Conservation (phyloP, 2,888 invertebrate genomes). For the Mesorhabditis belari region DNA sequence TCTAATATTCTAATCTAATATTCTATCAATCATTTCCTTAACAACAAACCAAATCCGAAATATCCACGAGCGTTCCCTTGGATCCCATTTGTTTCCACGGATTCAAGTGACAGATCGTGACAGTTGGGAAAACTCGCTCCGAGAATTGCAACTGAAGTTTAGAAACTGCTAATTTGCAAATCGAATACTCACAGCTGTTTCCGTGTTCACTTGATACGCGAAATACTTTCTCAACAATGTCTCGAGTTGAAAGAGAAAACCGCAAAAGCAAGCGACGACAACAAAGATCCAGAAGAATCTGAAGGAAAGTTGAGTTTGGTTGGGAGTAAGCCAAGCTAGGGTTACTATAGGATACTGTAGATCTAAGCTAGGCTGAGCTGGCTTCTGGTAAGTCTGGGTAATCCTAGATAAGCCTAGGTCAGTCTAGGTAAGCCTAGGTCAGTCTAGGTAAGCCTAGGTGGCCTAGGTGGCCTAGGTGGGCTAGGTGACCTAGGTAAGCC, state of each 20-base stretch:
- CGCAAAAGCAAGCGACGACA: conserved; percentile 23
- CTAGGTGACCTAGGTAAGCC: no score
- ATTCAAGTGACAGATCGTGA: conserved; percentile 50
- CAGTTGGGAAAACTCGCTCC: conserved; percentile 45
- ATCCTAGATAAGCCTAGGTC: no score
- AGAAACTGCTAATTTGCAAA: neutral
- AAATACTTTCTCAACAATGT: conserved; percentile 34
- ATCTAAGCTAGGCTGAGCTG: no score
- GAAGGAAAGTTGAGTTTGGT: conserved; percentile 1
- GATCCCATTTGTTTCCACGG: conserved; percentile 38
- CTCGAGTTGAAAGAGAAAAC: conserved; percentile 39
- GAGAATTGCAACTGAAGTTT: conserved; percentile 40
- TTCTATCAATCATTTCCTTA: no score
- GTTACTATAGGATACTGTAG: no score
- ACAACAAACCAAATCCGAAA: conserved; percentile 25
- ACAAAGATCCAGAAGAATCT: conserved; percentile 42
- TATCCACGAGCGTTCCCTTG: conserved; percentile 9
- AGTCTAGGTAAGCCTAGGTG: no score
- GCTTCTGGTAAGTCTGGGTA: no score
- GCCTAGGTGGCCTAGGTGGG: no score
- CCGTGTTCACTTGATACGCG: conserved; percentile 39
- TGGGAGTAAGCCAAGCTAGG: no score
- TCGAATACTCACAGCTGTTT: conserved; percentile 27
- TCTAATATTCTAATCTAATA: neutral
- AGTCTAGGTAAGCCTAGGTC: no score